Evolutionary conservation across 2,797 vertebrate genomes (phyloP).

Genomic region (Gymnoscopelus microlampas): DNA sequence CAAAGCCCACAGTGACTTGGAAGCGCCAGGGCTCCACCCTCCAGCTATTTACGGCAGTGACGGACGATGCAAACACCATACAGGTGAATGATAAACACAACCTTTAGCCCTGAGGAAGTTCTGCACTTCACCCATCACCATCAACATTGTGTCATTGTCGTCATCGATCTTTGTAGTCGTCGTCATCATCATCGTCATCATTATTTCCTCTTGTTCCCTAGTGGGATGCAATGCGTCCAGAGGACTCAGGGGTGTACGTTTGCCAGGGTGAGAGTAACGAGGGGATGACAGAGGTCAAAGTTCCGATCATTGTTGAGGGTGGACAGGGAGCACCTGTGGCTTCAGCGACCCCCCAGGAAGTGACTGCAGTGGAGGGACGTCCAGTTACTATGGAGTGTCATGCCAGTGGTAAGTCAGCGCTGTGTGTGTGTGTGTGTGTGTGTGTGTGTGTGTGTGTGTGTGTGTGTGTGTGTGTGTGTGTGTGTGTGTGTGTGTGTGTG

Average conservation of each 20-base stretch:
- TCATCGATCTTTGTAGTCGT: neutral
- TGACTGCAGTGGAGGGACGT: slow-evolving; percentile 85
- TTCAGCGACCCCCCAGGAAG: slow-evolving; percentile 62
- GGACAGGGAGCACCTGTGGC: slow-evolving; percentile 73
- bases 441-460: no score
- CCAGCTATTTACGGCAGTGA: slow-evolving; percentile 76
- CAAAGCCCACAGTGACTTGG: slow-evolving; percentile 86
- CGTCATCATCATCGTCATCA: neutral
- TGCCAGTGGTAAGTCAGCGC: slow-evolving; percentile 81
- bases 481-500: neutral
- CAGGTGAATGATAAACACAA: slow-evolving; percentile 55
- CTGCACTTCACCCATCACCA: neutral
- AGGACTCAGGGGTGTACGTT: slow-evolving; percentile 87
- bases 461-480: no score
- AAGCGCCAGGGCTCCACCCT: slow-evolving; percentile 81
- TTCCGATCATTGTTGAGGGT: slow-evolving; percentile 82
- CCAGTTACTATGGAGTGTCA: slow-evolving; percentile 84
- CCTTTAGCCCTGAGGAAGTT: no score
- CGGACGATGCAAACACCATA: slow-evolving; percentile 80
- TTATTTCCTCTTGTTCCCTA: slow-evolving; percentile 51
- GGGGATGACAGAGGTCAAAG: slow-evolving; percentile 82
- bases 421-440: neutral
- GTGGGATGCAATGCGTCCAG: slow-evolving; percentile 79
- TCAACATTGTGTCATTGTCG: neutral
- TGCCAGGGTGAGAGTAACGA: slow-evolving; percentile 87